Evolutionary conservation across 2,888 invertebrate genomes (phyloP).

Genomic region (Villa cingulata): DNA sequence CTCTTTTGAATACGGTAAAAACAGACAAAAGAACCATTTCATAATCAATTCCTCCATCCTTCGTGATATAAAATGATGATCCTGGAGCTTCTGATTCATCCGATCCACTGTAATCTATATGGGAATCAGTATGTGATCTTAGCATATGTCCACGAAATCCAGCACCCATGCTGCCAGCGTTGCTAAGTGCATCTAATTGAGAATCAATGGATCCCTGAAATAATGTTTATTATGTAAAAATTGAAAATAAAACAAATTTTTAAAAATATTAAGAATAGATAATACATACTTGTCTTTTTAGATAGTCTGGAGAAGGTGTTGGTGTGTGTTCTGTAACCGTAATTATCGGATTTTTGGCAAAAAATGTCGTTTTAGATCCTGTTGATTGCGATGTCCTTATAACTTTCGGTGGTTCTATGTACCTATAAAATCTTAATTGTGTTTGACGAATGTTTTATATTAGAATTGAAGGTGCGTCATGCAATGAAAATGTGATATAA

Average conservation of each 20-base stretch:
- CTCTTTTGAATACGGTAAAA: constrained; percentile 73
- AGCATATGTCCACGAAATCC: constrained; percentile 48
- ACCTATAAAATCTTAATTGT: constrained; percentile 35
- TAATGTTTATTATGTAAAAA: background rate
- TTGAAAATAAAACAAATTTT: too few relatives aligned
- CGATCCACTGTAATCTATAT: constrained; percentile 74
- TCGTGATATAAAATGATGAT: constrained; percentile 81
- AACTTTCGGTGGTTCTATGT: constrained; percentile 31
- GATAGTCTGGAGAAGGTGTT: constrained; percentile 76
- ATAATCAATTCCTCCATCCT: constrained; percentile 87
- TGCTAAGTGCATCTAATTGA: constrained; percentile 51
- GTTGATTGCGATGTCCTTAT: constrained; percentile 29
- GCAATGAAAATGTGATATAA: constrained; percentile 10
- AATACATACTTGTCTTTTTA: constrained; percentile 54
- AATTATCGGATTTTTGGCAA: constrained; percentile 84
- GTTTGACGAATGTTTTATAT: constrained; percentile 15
- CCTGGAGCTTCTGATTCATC: constrained; percentile 82
- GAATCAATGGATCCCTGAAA: constrained; percentile 72
- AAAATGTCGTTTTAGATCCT: constrained; percentile 36
- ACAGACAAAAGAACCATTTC: constrained; percentile 75
- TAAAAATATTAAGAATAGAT: too few relatives aligned
- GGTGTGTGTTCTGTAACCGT: constrained; percentile 95
- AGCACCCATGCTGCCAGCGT: constrained; percentile 24
- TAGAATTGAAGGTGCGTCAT: constrained; percentile 16
- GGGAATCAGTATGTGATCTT: constrained; percentile 83